A percentile compares a stretch with the other conserved stretches of the same genome.
Evolutionary conservation across 2,888 invertebrate species (phyloP).

Genomic region (Drosophila peninsularis): DNA sequence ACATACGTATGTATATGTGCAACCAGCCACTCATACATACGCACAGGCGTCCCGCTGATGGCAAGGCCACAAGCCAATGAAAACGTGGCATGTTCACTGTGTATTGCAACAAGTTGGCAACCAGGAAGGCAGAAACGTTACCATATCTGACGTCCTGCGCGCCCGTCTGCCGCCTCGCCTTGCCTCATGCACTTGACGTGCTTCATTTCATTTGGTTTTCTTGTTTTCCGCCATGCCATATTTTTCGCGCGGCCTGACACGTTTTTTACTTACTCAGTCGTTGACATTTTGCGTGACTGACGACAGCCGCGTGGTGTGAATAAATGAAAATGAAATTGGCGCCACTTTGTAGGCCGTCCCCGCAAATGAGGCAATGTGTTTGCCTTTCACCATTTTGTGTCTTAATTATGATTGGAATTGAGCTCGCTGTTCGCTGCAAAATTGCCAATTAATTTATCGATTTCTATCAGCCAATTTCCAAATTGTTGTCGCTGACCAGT

Average conservation of each 20-base stretch:
- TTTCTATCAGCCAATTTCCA: conserved; percentile 40
- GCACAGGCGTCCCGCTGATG: conserved; percentile 51
- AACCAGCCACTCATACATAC: conserved; percentile 24
- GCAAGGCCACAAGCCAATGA: conserved; percentile 57
- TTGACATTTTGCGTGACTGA: conserved; percentile 81
- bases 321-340: conserved; percentile 75
- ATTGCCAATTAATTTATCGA: conserved; percentile 58
- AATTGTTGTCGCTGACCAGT: conserved; percentile 30
- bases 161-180: conserved; percentile 19
- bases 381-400: conserved; percentile 57
- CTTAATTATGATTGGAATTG: conserved; percentile 73
- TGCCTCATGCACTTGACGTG: conserved; percentile 68
- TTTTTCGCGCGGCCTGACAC: conserved; percentile 72
- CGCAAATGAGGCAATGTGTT: conserved; percentile 64
- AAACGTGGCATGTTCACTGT: conserved; percentile 59
- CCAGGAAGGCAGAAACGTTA: conserved; percentile 27
- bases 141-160: conserved; percentile 34
- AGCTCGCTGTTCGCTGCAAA: conserved; percentile 32
- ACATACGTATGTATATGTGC: conserved; percentile 5
- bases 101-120: conserved; percentile 66
- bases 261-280: conserved; percentile 74
- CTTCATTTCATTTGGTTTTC: conserved; percentile 71
- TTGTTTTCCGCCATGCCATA: conserved; percentile 60
- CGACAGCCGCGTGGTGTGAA: conserved; percentile 78
- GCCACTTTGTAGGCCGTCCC: conserved; percentile 48